Evolutionary conservation across 2,888 invertebrate species (phyloP).

Genomic region (Mimachlamys varia): DNA sequence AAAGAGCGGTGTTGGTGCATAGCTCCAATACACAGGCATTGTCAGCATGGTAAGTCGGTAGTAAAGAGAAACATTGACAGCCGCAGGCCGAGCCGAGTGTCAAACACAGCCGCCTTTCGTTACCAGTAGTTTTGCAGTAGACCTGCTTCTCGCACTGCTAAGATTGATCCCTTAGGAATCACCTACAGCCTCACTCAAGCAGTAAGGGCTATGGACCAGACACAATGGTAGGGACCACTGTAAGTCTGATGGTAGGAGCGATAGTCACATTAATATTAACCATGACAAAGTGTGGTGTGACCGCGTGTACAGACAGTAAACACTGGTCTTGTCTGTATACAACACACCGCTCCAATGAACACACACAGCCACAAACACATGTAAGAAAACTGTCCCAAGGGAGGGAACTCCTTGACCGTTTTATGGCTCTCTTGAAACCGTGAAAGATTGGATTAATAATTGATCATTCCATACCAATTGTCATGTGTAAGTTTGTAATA

Average conservation of each 20-base stretch:
- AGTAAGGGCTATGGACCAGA: neutral
- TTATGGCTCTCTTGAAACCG: neutral
- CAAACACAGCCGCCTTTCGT: neutral
- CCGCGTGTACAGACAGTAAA: neutral
- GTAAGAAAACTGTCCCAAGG: conserved; percentile 17
- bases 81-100: neutral
- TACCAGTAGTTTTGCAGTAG: neutral
- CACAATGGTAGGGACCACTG: neutral
- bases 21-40: neutral
- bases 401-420: neutral
- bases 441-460: neutral
- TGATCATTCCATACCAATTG: neutral
- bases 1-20: too few relatives aligned
- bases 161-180: conserved; percentile 4
- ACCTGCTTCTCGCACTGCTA: conserved; percentile 14
- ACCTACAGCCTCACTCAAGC: neutral
- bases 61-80: neutral
- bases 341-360: neutral
- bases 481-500: conserved; percentile 26
- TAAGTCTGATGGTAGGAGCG: neutral
- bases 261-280: neutral
- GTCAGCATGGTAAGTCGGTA: neutral
- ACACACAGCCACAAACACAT: neutral
- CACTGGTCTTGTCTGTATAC: neutral
- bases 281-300: neutral